phyloP scores from a whole-genome alignment of 2,888 invertebrate species.

The Caenorhabditis drosophilae region DNA sequence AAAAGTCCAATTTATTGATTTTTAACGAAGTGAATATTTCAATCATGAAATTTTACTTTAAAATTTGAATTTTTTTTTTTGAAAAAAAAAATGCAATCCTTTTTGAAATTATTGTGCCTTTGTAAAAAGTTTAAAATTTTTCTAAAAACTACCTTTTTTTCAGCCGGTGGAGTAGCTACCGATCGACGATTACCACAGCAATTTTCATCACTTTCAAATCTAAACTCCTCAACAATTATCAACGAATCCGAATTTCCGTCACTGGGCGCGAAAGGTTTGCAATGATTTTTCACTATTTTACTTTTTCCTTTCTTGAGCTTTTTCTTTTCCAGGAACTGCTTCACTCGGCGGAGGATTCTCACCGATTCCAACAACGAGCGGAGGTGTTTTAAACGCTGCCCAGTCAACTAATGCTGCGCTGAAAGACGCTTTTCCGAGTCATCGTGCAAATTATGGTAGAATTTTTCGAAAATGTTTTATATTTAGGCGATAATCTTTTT shows the following conservation, averaged over 20 bases:
- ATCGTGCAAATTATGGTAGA: slow-evolving; percentile 52
- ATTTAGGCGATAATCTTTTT: too few relatives aligned
- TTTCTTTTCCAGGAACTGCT: slow-evolving; percentile 44
- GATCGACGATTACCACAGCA: slow-evolving; percentile 40
- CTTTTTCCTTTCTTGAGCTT: too few relatives aligned
- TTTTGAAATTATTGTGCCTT: too few relatives aligned
- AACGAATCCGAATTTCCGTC: slow-evolving; percentile 64
- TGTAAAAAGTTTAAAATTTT: too few relatives aligned
- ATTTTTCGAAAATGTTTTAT: too few relatives aligned
- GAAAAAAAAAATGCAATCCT: too few relatives aligned
- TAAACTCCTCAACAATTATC: slow-evolving; percentile 53
- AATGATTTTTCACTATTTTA: background rate
- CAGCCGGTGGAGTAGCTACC: slow-evolving; percentile 50
- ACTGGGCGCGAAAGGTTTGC: slow-evolving; percentile 59
- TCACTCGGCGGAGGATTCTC: slow-evolving; percentile 53
- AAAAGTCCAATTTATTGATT: too few relatives aligned
- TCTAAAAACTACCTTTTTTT: too few relatives aligned
- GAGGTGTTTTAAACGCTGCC: slow-evolving; percentile 39
- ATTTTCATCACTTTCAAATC: slow-evolving; percentile 12
- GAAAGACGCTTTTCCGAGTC: slow-evolving; percentile 24
- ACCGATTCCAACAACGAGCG: slow-evolving; percentile 56
- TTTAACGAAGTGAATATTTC: too few relatives aligned
- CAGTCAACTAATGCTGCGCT: slow-evolving; percentile 47
- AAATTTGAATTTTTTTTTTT: too few relatives aligned
- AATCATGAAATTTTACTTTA: too few relatives aligned